These are phyloP conservation scores for Glandiceps talaboti DNA, from an alignment of 53 echinoderm and acorn worm genomes.

Conservation along the genomic window DNA sequence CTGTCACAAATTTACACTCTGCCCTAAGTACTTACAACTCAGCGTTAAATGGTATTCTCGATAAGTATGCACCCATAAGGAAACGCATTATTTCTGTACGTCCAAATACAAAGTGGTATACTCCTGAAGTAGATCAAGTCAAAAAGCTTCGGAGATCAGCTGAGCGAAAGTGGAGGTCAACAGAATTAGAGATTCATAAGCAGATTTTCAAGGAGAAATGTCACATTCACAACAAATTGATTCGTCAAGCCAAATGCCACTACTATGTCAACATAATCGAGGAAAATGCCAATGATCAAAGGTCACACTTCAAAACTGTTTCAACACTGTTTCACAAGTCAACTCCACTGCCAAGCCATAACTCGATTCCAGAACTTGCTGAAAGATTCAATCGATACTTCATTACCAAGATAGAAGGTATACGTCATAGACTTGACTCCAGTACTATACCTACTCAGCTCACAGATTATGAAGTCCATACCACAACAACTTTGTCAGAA, in stretches of 20 bases:
- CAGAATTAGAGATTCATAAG: slow-evolving; percentile 7
- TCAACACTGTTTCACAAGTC: slow-evolving; percentile 6
- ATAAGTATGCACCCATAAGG: slow-evolving; percentile 18
- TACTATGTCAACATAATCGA: slow-evolving; percentile 17
- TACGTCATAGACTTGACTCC: slow-evolving; percentile 3
- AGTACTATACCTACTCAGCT: background rate
- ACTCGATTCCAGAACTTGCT: background rate
- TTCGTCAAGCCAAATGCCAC: slow-evolving; percentile 6
- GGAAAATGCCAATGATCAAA: slow-evolving; percentile 8
- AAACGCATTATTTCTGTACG: background rate
- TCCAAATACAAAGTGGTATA: slow-evolving; percentile 17
- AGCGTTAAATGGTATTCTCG: slow-evolving; percentile 5
- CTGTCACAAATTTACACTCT: background rate
- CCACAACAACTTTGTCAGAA: background rate
- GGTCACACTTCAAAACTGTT: slow-evolving; percentile 7
- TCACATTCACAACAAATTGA: slow-evolving; percentile 4
- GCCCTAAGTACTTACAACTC: slow-evolving; percentile 15
- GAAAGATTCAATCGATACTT: slow-evolving; percentile 2
- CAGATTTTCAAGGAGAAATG: slow-evolving; percentile 22
- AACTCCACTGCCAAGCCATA: background rate
- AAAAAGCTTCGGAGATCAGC: slow-evolving; percentile 17
- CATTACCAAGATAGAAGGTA: slow-evolving; percentile 5
- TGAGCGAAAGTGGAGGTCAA: slow-evolving; percentile 27
- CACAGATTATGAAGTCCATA: background rate
- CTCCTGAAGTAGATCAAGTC: slow-evolving; percentile 8